A percentile compares a stretch with the other conserved stretches of the same genome.
phyloP scores from a whole-genome alignment of 1,140 invertebrate species.

The Drosophila elegans region DNA sequence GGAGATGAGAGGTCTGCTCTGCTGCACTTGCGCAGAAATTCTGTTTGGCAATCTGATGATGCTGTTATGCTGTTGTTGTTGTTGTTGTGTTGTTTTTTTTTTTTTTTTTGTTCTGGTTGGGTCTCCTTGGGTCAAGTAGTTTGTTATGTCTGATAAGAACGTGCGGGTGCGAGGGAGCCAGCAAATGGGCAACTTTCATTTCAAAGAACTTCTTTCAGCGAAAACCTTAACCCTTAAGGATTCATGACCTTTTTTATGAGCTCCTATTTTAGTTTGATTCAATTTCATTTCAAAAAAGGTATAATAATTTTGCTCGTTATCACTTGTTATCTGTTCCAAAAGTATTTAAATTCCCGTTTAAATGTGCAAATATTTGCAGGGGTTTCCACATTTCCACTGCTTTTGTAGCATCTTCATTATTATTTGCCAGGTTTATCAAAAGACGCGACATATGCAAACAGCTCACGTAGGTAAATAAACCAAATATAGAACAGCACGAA shows the following conservation, averaged over 20 bases:
- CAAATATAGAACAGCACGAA: conserved; percentile 49
- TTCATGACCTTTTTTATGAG: no score
- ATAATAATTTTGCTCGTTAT: neutral
- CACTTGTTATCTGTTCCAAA: neutral
- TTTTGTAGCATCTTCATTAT: neutral
- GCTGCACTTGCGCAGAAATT: conserved; percentile 70
- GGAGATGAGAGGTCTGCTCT: neutral
- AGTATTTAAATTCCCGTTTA: conserved; percentile 1
- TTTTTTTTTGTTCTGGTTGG: conserved; percentile 8
- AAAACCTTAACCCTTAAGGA: conserved; percentile 12
- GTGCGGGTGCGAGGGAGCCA: conserved; percentile 22
- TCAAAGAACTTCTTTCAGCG: conserved; percentile 40
- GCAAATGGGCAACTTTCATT: conserved; percentile 41
- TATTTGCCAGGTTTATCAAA: conserved; percentile 48
- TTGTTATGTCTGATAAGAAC: conserved; percentile 40
- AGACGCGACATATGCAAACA: conserved; percentile 43
- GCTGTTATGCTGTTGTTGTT: conserved; percentile 26
- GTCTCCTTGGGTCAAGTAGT: conserved; percentile 39
- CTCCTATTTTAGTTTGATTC: no score
- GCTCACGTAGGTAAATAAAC: conserved; percentile 39
- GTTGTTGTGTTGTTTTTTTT: neutral
- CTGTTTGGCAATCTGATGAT: conserved; percentile 40
- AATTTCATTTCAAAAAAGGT: no score
- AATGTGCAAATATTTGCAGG: conserved; percentile 34
- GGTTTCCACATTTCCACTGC: conserved; percentile 24